Conservation (phyloP, 2,888 invertebrate genomes). For the Andrena trimmerana region DNA sequence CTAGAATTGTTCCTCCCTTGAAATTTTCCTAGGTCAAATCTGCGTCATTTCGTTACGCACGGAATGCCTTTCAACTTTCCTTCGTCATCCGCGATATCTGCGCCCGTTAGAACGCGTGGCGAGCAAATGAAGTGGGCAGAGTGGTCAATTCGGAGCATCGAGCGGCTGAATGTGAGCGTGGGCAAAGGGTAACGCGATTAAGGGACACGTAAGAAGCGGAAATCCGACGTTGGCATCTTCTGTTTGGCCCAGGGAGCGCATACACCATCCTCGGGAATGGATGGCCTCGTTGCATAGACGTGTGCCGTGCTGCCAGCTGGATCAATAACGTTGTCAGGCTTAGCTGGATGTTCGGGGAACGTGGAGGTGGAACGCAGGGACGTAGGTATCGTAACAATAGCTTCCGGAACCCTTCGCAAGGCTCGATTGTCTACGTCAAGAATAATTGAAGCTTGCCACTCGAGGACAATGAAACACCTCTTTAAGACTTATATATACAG, state of each 20-base stretch:
- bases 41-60: not conserved
- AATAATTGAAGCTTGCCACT: not conserved
- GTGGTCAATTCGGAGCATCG: not conserved
- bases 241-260: slow-evolving; percentile 12
- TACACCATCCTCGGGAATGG: slow-evolving; percentile 57
- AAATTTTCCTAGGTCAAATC: not conserved
- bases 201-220: slow-evolving; percentile 10
- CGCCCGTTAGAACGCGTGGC: not conserved
- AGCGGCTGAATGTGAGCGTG: not conserved
- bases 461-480: not conserved
- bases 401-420: slow-evolving; percentile 13
- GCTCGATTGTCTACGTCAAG: not conserved
- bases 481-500: no score
- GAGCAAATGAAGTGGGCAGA: not conserved
- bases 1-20: no score
- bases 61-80: not conserved
- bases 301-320: slow-evolving; percentile 58
- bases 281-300: slow-evolving; percentile 74
- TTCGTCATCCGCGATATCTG: not conserved
- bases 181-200: slow-evolving; percentile 16
- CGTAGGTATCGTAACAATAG: slow-evolving; percentile 32
- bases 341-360: slow-evolving; percentile 63
- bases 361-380: slow-evolving; percentile 57
- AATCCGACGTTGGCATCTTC: slow-evolving; percentile 35
- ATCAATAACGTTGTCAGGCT: slow-evolving; percentile 69